Evolutionary conservation across 2,797 vertebrate species (phyloP).

Genomic region (Poecile montanus): DNA sequence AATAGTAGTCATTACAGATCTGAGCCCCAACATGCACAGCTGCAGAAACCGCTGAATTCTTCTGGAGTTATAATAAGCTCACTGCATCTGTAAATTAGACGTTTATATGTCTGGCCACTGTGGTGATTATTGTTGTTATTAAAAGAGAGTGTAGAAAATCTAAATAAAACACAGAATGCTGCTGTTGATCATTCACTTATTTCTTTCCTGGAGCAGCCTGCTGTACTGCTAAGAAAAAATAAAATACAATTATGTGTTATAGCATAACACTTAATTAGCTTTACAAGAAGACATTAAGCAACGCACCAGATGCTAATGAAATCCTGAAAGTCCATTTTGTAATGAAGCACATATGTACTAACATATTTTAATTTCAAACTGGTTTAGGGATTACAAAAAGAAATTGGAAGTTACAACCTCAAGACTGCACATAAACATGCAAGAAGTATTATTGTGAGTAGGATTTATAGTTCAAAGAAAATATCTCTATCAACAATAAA

Average conservation of each 20-base stretch:
- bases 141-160: not conserved
- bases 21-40: not conserved
- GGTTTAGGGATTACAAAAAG: not conserved
- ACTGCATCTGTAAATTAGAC: not conserved
- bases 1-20: not conserved
- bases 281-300: not conserved
- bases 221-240: not conserved
- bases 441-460: not conserved
- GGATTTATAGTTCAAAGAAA: conserved; percentile 4
- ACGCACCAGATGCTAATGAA: conserved; percentile 45
- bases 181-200: not conserved
- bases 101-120: not conserved
- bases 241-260: not conserved
- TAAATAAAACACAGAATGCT: not conserved
- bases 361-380: conserved; percentile 28
- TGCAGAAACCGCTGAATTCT: not conserved
- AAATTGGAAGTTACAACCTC: not conserved
- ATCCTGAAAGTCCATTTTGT: conserved; percentile 38
- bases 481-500: not conserved
- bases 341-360: not conserved
- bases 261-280: conserved; percentile 36
- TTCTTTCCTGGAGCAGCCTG: not conserved
- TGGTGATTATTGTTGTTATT: not conserved
- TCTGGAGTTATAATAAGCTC: not conserved
- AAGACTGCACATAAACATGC: not conserved